Evolutionary conservation across 2,888 invertebrate genomes (phyloP), one percentile per base, ranked within the genome.

Genomic region (Tortrix viridana): DNA sequence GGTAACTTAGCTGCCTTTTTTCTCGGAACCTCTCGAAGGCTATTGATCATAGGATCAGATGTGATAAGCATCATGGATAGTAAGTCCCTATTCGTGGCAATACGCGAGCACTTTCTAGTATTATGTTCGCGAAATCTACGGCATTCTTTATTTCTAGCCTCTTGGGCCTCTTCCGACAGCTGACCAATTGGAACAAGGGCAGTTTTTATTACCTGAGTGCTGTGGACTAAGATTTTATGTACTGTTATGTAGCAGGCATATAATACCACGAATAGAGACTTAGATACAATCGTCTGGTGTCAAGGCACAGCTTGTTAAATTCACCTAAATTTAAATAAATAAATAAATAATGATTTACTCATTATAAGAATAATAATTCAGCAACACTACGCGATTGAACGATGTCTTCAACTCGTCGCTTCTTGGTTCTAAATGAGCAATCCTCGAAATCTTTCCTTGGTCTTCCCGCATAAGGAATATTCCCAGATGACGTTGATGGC

Each of bases 161-260:
- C 37, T 37, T 37, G 12, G 37, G 37, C 37, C 37, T 5, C 37
- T 37, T 37, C 37, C 37, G 6, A 37, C 5, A 37, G 37, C 37
- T 37, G 37, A 4, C 12, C 37, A 18, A 46, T 46, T 7, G 20
- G 22, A 3, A 46, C 1, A 46, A 46, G 20, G 1, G 46, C 46
- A 46, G 46, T 5, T 7, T 46, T 46, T 1, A 46, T 20, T 9
- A 46, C 20, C n/a, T n/a, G n/a, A n/a, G n/a, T n/a, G n/a, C 9
- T 5, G 20, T 20, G 20, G 3, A 12, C 9, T 12, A 46, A 3
- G 1, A 46, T 20, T 20, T 46, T 46, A 14, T 46, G 46, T 3
- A 46, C 46, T n/a, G n/a, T n/a, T n/a, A n/a, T 20, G 46, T 20
- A 46, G 46, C 46, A 20, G 46, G 20, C 46, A 46, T 46, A 20